Percentiles rank a stretch among this genome's conserved stretches.
Evolutionary conservation across 2,113 vertebrate species (phyloP).

Genomic region (Equus quagga): DNA sequence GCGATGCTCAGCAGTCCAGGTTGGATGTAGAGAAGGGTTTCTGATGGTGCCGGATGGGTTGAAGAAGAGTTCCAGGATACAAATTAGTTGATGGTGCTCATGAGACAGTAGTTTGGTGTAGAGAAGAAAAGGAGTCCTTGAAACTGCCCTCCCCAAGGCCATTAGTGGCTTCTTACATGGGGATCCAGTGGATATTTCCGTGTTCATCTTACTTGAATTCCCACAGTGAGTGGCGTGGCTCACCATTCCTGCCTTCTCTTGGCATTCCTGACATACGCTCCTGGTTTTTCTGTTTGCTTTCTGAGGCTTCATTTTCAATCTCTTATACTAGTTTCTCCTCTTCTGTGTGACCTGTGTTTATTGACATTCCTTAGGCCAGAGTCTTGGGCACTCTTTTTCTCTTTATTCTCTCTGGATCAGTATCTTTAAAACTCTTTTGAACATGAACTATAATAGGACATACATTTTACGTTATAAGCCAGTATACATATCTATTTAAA

Average conservation of each 20-base stretch:
- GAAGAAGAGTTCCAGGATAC: background rate
- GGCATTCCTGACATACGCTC: background rate
- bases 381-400: background rate
- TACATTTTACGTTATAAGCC: background rate
- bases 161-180: background rate
- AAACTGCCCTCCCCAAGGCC: background rate
- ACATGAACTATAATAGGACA: background rate
- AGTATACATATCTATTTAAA: background rate
- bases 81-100: background rate
- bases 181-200: background rate
- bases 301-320: background rate
- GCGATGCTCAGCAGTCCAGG: background rate
- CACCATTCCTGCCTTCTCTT: conserved; percentile 2
- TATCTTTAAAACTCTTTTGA: conserved; percentile 24
- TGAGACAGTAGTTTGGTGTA: background rate
- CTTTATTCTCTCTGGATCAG: background rate
- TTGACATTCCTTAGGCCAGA: background rate
- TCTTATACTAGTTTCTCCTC: background rate
- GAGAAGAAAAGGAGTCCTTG: background rate
- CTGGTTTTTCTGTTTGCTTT: conserved; percentile 4
- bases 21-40: background rate
- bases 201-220: conserved; percentile 38
- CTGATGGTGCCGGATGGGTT: background rate
- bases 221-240: background rate
- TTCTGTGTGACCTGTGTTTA: background rate